Conservation (phyloP, 2,888 invertebrate genomes). For the Hydropsyche betteni region DNA sequence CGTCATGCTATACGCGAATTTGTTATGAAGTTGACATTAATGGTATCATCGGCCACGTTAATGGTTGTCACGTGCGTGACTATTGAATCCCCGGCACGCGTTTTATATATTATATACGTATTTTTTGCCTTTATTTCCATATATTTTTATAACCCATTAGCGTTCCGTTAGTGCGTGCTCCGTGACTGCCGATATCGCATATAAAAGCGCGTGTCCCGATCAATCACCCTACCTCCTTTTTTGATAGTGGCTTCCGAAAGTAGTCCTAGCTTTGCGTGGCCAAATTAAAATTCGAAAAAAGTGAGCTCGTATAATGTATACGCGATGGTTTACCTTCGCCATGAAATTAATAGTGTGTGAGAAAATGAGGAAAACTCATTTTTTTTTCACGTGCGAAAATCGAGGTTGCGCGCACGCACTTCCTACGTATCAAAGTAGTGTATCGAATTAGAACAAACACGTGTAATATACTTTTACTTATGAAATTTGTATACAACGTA, state of each 20-base stretch:
- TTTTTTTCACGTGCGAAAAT: not conserved
- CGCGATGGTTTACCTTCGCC: not conserved
- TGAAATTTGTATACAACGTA: not conserved
- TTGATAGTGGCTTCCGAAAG: slow-evolving; percentile 4
- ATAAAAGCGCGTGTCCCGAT: slow-evolving; percentile 28
- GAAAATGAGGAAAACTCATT: slow-evolving; percentile 18
- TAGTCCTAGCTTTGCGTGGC: slow-evolving; percentile 18
- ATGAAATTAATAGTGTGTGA: slow-evolving; percentile 13
- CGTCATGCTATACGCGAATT: slow-evolving; percentile 21
- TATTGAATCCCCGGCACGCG: slow-evolving; percentile 1
- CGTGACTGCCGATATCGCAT: slow-evolving; percentile 16
- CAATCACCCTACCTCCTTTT: slow-evolving; percentile 6
- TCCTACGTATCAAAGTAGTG: slow-evolving; percentile 18
- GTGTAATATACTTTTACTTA: slow-evolving; percentile 10
- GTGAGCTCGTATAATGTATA: not conserved
- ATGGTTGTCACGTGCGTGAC: slow-evolving; percentile 24
- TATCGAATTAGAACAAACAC: slow-evolving; percentile 24
- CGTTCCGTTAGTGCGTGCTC: slow-evolving; percentile 14
- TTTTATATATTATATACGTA: too few species aligned
- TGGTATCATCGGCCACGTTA: slow-evolving; percentile 25
- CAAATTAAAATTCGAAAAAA: slow-evolving; percentile 11
- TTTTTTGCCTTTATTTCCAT: too few species aligned
- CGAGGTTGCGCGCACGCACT: slow-evolving; percentile 27
- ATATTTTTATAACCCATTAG: slow-evolving; percentile 4
- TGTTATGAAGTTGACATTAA: slow-evolving; percentile 8